Base-by-base conservation (phyloP, 2,888 invertebrate species). In the Leptogaster cylindrica region DNA sequence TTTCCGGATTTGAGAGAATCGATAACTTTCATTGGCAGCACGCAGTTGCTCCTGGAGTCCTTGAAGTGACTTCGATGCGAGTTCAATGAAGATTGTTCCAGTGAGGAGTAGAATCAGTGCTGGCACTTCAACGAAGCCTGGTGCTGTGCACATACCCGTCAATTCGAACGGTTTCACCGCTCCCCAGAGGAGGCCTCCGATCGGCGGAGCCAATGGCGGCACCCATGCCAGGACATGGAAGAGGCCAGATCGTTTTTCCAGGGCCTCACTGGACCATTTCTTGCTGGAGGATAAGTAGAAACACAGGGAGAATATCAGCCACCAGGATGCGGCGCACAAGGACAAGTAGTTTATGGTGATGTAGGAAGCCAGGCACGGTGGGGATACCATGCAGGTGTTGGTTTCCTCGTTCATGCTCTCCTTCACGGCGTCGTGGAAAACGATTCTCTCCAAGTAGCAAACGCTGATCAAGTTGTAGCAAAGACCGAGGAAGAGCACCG, bases 201-300 rank as follows among this genome's bases (percentile, higher is more conserved):
- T 91, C 12, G 94, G 92, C 75, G 93, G 89, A 8, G 92, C 87
- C 39, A 93, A 89, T 0, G 95, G 93, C 73, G 92, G 86, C 68
- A 92, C 92, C 95, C 95, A 96, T 1, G 94, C 90, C 1, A 89
- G 87, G 1, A 92, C 88, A 80, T 95, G 95, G 72, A 95, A 88
- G 75, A 93, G 89, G 14, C 91, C 89, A 0, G 93, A 90, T 25
- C 93, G 89, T 52, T 91, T 88, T 79, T 93, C 93, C 63, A 95
- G 86, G 2, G 94, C 93, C 81, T 95, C 95, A 67, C 93, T 92
- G 23, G 93, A 93, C 95, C 95, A 95, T 77, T 95, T 93, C 77
- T 93, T 90, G 46, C 92, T 91, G 0, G 95, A 93, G 3, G 93
- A 92, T 52, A 95, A 84, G 76, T 93, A 92, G 91, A 95, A 95